These are phyloP conservation scores for Ephydatia muelleri DNA, from an alignment of 37 sponge, comb jelly and placozoan species.

Conservation along the genomic window DNA sequence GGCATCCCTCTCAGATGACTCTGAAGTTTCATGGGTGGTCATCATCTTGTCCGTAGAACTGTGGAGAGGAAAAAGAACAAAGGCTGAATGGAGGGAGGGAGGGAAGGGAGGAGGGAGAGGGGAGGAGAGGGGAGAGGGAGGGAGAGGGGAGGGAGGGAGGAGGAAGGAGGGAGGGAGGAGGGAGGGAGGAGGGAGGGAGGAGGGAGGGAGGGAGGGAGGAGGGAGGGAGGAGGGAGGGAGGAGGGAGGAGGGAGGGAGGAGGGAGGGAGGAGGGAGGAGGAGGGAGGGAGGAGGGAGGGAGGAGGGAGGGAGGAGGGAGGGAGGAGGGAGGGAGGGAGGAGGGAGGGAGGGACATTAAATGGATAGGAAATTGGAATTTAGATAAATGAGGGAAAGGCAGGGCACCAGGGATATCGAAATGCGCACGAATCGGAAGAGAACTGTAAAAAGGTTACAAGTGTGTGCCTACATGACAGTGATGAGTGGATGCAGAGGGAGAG, in stretches of 20 bases:
- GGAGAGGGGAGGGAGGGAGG: not conserved
- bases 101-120: not conserved
- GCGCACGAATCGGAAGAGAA: not conserved
- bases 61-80: not conserved
- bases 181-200: not conserved
- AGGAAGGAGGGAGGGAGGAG: not conserved
- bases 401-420: not conserved
- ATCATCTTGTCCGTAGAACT: not conserved
- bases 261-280: not conserved
- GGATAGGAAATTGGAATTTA: not conserved
- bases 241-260: not conserved
- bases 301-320: not conserved
- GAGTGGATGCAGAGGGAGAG: conserved; percentile 69
- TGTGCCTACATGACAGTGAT: conserved; percentile 53
- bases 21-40: conserved; percentile 50
- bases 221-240: not conserved
- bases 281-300: not conserved
- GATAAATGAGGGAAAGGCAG: too few species aligned
- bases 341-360: not conserved
- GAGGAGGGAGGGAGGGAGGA: too few species aligned
- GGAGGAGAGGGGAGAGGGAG: not conserved
- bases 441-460: not conserved
- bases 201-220: conserved; percentile 6
- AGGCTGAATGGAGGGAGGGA: not conserved
- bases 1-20: conserved; percentile 55